Evolutionary conservation across 2,797 vertebrate genomes (phyloP).

Genomic region (Apogon hyalosoma): DNA sequence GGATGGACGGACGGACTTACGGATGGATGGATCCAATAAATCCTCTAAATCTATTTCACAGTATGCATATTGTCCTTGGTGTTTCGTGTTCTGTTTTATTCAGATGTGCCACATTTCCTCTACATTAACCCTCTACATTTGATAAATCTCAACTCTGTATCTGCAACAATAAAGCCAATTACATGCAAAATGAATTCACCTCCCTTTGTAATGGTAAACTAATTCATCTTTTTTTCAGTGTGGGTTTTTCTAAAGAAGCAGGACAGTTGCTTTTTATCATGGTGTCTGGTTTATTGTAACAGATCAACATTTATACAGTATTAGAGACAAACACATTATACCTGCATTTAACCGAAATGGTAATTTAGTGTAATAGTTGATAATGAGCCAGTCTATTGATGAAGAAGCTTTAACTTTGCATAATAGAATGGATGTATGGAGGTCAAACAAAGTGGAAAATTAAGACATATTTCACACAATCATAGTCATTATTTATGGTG

Average conservation of each 20-base stretch:
- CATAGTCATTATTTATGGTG: slow-evolving; percentile 6
- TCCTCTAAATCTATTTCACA: background rate
- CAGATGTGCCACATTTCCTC: slow-evolving; percentile 18
- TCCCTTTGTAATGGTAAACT: slow-evolving; percentile 40
- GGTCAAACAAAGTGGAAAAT: slow-evolving; percentile 25
- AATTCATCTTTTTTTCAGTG: slow-evolving; percentile 52
- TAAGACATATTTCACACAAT: slow-evolving; percentile 14
- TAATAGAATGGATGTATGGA: slow-evolving; percentile 18
- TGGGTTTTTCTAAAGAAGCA: slow-evolving; percentile 45
- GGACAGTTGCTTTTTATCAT: slow-evolving; percentile 43
- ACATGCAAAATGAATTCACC: slow-evolving; percentile 43
- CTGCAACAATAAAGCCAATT: slow-evolving; percentile 10
- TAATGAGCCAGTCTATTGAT: slow-evolving; percentile 44
- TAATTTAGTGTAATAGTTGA: slow-evolving; percentile 44
- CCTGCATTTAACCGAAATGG: slow-evolving; percentile 23
- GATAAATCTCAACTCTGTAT: slow-evolving; percentile 10
- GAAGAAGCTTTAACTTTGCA: slow-evolving; percentile 20
- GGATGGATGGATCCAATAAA: too few species aligned
- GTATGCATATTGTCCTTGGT: background rate
- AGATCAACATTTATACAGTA: slow-evolving; percentile 43
- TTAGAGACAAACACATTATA: slow-evolving; percentile 32
- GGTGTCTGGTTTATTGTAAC: slow-evolving; percentile 44
- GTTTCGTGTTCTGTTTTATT: background rate
- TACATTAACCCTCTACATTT: too few species aligned
- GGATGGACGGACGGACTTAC: too few species aligned